Base-by-base conservation (phyloP, 2,888 invertebrate genomes). In the Teleogryllus oceanicus region DNA sequence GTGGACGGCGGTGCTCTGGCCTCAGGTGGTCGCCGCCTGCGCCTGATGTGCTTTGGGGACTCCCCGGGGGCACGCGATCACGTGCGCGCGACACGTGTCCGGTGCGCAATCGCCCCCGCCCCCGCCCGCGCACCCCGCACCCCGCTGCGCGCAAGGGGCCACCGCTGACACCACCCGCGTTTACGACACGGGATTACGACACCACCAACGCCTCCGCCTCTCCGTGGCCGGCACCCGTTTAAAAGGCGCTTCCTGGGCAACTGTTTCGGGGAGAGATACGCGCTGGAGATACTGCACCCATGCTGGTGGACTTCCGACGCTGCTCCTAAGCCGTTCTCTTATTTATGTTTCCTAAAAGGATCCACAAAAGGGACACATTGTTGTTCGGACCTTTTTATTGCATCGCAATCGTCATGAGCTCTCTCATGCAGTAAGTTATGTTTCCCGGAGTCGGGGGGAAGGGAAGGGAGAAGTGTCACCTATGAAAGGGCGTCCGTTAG, bases 1-100 rank as follows among this genome's bases (percentile, higher is more conserved):
- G 62, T 3, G 62, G 62, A n/a, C 62, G 62, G 62, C 62, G 62
- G 62, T 62, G 62, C 62, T 18, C 37, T 18, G 62, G 62, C 62
- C 62, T 62, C 62, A 62, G 62, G 62, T 62, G 62, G 13, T 62
- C 62, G n/a, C 62, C 62, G 62, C 62, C 62, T 62, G 62, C 62
- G n/a, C 13, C 62, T 62, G 62, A 62, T 62, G 62, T 62, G 62
- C 62, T n/a, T 12, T 16, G 16, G n/a, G 62, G n/a, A 62, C 62
- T n/a, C 62, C 62, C 62, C 62, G 62, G 62, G 62, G 62, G n/a
- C 62, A 62, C 62, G 62, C 62, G 62, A 62, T 62, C 62, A 62
- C 62, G 62, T 62, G 62, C 62, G 13, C 62, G 62, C 62, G 62
- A 62, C 62, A 62, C 62, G 62, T 62, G 62, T 62, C 62, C 62